Base-by-base conservation (phyloP, 2,888 invertebrate species). In the Sepioteuthis lessoniana region DNA sequence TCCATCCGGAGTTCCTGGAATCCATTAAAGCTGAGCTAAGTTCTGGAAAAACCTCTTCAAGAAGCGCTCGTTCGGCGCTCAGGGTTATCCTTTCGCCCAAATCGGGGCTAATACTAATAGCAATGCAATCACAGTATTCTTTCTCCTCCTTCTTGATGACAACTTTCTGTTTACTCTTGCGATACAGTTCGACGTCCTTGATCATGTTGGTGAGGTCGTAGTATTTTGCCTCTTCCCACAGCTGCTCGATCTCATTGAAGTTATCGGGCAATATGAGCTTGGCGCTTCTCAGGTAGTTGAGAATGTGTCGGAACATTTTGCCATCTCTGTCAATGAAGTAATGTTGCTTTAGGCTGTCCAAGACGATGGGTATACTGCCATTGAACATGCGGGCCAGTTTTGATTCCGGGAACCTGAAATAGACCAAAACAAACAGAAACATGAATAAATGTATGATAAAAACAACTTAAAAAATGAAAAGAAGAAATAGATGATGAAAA, bases 321-420 rank as follows among this genome's bases (percentile, higher is more conserved):
- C 99, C 99, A 97, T 99, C 99, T 93, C 99, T 98, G 97, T 99
- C 99, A 96, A 99, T 99, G 97, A 99, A 99, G 97, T 99, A 99
- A 97, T 99, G 99, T 97, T 99, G 99, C 97, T 99, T 99, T 95
- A 99, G 97, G 10, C 98, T 99, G 97, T 99, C 99, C 97, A 99
- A 97, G 35, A 99, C 99, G 95, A 99, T 99, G 8, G 99, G 99
- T 96, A 99, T 98, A 96, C 98, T 98, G 76, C 99, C 99, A 97
- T 99, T 99, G 97, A 99, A 99, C 97, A 99, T 98, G 97, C 98
- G 98, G 31, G 98, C 99, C 95, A 99, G 98, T 96, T 98, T 98
- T 4, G 99, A 99, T 94, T 99, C 99, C 0, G 99, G 98, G 97
- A 98, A 99, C 97, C 99, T 99, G 98, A 46, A 95, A 95, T n/a